These are phyloP conservation scores for Urocynchramus pylzowi DNA, from an alignment of 2,113 vertebrate species.

Conservation along the genomic window DNA sequence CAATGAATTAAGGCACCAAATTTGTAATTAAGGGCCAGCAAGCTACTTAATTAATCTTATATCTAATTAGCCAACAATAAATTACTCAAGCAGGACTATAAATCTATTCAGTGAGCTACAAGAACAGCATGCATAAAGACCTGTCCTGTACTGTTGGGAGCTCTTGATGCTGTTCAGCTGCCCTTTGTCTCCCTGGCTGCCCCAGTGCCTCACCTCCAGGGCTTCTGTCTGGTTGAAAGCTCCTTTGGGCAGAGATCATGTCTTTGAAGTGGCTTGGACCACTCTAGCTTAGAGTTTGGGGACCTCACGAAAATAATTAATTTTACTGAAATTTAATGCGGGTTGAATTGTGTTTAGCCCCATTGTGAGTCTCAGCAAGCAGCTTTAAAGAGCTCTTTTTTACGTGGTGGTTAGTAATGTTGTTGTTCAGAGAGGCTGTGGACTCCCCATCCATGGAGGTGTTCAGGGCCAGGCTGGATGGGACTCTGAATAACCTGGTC, in stretches of 20 bases:
- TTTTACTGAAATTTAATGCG: not conserved
- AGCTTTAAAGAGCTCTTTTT: not conserved
- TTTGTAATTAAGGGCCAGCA: constrained; percentile 16
- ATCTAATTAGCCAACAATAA: constrained; percentile 39
- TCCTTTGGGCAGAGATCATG: not conserved
- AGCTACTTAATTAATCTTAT: constrained; percentile 51
- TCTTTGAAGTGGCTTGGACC: constrained; percentile 15
- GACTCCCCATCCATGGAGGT: no score
- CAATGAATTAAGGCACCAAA: constrained; percentile 25
- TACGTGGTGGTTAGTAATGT: rapidly evolving
- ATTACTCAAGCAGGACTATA: constrained; percentile 10
- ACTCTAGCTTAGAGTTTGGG: not conserved
- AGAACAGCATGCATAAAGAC: not conserved
- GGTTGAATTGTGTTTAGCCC: not conserved
- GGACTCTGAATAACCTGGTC: not conserved
- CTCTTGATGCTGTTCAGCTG: not conserved
- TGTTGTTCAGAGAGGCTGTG: not conserved
- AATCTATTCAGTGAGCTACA: constrained; percentile 32
- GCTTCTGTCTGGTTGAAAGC: constrained; percentile 9
- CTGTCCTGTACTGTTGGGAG: not conserved
- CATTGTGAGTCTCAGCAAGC: not conserved
- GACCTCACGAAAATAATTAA: not conserved
- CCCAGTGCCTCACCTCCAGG: not conserved
- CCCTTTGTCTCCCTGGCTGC: not conserved
- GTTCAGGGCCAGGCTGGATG: not conserved